A percentile compares a stretch with the other conserved stretches of the same genome.
Conservation (phyloP, 1,140 invertebrate species). For the Zaprionus kolodkinae region DNA sequence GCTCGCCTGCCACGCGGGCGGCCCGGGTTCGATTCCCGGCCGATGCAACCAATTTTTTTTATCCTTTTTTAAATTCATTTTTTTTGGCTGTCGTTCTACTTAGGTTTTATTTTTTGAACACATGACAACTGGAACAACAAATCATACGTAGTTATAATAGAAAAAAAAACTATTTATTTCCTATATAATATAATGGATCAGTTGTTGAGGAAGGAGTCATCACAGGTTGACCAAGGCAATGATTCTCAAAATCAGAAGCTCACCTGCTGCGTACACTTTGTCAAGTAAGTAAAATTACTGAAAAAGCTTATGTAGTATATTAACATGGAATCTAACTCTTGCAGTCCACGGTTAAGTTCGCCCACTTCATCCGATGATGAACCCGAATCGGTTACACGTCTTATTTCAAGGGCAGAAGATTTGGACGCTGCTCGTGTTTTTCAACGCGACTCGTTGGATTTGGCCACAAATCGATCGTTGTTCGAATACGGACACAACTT, state of each 20-base stretch:
- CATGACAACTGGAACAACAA: neutral
- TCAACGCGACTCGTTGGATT: neutral
- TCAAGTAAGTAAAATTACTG: conserved; percentile 34
- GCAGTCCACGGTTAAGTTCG: conserved; percentile 20
- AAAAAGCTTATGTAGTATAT: neutral
- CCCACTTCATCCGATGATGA: conserved; percentile 13
- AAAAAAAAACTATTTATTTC: neutral
- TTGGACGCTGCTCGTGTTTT: conserved; percentile 42
- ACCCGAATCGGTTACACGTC: conserved; percentile 25
- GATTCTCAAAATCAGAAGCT: conserved; percentile 23
- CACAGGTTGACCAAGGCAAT: neutral
- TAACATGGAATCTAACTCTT: neutral
- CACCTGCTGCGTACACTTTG: conserved; percentile 52
- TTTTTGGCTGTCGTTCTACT: neutral
- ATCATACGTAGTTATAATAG: neutral
- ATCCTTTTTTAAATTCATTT: neutral
- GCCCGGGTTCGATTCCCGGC: conserved; percentile 94
- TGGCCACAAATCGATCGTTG: conserved; percentile 44
- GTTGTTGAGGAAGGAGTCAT: conserved; percentile 35
- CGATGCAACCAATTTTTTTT: conserved; percentile 71
- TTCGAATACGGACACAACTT: conserved; percentile 57
- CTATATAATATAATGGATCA: conserved; percentile 47
- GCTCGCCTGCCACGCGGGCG: conserved; percentile 94
- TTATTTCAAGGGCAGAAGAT: conserved; percentile 55
- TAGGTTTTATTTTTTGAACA: neutral